These are phyloP conservation scores for Ramazzottius varieornatus DNA, from an alignment of 2,888 invertebrate species.

Conservation along the genomic window DNA sequence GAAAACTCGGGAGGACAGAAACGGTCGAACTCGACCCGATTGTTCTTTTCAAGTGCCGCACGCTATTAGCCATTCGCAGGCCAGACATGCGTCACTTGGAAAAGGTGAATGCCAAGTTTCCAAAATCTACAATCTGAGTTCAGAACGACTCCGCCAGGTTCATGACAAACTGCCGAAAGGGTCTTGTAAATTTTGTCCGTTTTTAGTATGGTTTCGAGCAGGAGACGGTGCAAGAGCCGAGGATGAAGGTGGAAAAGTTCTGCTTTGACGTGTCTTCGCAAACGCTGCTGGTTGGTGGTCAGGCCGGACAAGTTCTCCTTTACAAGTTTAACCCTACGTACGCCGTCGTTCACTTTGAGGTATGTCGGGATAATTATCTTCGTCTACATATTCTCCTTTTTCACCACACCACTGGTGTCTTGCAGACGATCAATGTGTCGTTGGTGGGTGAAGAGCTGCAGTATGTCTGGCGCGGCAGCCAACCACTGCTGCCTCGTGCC, in stretches of 20 bases:
- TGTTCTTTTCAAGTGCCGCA: no score
- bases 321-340: background rate
- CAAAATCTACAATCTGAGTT: no score
- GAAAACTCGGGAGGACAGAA: no score
- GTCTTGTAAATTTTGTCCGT: background rate
- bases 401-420: no score
- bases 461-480: background rate
- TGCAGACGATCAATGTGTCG: background rate
- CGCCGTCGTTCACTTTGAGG: background rate
- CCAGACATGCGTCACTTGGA: no score
- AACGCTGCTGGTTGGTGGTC: background rate
- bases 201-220: background rate
- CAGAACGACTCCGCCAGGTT: no score
- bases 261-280: background rate
- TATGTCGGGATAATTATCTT: background rate
- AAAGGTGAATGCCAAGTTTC: no score
- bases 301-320: background rate
- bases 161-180: no score
- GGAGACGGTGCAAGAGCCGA: background rate
- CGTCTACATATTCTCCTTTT: no score
- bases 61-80: no score
- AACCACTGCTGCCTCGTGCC: background rate
- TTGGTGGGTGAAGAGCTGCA: background rate
- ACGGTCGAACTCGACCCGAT: no score
- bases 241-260: background rate